These are phyloP conservation scores for Bettongia penicillata DNA, from an alignment of 2,113 vertebrate genomes.

Conservation along the genomic window DNA sequence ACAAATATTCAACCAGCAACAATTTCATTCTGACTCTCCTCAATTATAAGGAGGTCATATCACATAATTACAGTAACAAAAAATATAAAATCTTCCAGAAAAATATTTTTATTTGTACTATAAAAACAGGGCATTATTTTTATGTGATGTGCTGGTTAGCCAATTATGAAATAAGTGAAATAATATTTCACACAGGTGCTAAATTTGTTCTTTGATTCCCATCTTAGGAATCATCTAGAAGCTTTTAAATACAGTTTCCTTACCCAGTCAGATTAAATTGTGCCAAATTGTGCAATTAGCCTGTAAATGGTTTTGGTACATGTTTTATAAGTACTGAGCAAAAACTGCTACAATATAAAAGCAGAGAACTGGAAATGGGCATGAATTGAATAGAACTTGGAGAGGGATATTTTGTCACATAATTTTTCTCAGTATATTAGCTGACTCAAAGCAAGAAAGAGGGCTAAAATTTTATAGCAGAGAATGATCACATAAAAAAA, in stretches of 20 bases:
- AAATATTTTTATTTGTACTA: not conserved
- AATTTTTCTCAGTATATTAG: not conserved
- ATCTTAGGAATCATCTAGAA: not conserved
- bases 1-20: not conserved
- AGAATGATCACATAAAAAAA: not conserved
- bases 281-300: not conserved
- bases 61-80: not conserved
- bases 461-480: too few relatives aligned
- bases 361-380: not conserved
- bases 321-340: not conserved
- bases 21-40: not conserved
- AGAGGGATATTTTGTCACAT: not conserved
- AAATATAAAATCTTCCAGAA: not conserved
- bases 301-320: not conserved
- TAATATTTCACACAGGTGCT: not conserved
- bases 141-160: not conserved
- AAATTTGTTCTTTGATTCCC: not conserved
- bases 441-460: not conserved
- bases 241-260: not conserved
- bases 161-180: not conserved
- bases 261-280: not conserved
- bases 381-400: not conserved
- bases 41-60: not conserved
- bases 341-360: not conserved
- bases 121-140: not conserved